Conservation (phyloP, 2,113 vertebrate species). For the Circaetus gallicus region DNA sequence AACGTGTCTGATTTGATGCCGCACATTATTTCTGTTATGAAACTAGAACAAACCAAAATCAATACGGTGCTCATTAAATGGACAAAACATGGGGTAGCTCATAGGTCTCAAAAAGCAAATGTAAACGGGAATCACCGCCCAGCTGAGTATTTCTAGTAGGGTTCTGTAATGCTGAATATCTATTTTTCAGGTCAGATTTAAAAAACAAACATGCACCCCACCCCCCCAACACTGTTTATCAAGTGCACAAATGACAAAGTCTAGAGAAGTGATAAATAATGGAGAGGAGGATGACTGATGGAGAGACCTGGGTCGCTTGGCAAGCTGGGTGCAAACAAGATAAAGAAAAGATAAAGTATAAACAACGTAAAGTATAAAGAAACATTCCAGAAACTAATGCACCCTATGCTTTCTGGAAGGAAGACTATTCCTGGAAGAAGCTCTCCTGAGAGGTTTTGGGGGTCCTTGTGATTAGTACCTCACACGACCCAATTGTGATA, state of each 20-base stretch:
- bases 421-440: neutral
- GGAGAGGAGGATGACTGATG: neutral
- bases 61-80: neutral
- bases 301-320: neutral
- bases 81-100: neutral
- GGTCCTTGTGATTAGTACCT: neutral
- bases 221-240: neutral
- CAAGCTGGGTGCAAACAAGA: neutral
- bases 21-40: constrained; percentile 22
- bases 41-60: constrained; percentile 30
- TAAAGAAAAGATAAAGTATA: neutral
- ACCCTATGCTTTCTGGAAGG: neutral
- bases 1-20: neutral
- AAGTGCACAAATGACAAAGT: neutral
- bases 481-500: neutral
- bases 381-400: neutral
- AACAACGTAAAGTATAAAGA: neutral
- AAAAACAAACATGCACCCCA: neutral
- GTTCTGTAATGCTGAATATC: neutral
- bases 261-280: neutral
- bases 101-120: neutral
- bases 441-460: neutral
- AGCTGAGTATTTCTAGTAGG: neutral
- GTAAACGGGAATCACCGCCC: neutral
- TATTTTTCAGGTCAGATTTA: neutral